Evolutionary conservation across 2,797 vertebrate species (phyloP).

Genomic region (Rachycentron canadum): DNA sequence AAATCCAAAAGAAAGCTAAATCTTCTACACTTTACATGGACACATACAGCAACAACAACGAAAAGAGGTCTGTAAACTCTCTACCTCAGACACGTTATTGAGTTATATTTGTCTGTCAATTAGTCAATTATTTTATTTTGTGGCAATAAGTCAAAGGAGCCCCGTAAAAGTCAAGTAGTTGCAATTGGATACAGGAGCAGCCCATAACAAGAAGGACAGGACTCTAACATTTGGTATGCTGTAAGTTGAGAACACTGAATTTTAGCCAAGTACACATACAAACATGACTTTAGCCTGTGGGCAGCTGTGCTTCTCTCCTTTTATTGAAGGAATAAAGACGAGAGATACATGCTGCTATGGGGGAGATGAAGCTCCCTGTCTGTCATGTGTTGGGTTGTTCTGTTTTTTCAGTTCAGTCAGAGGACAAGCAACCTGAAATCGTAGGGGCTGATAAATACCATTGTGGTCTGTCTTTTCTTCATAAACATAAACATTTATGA

Average conservation of each 20-base stretch:
- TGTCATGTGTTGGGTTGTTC: too few species aligned
- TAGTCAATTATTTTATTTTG: not conserved
- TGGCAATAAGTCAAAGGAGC: not conserved
- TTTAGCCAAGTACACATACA: slow-evolving; percentile 25
- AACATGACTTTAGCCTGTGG: slow-evolving; percentile 31
- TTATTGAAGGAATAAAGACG: not conserved
- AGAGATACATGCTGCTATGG: not conserved
- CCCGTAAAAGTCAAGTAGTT: not conserved
- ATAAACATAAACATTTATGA: not conserved
- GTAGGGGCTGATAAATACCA: not conserved
- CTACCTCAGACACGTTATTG: not conserved
- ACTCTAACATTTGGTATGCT: slow-evolving; percentile 25
- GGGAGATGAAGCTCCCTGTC: too few species aligned
- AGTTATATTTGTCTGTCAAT: not conserved
- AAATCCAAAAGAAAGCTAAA: not conserved
- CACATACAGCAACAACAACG: too few species aligned
- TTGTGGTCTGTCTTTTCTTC: not conserved
- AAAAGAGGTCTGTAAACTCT: too few species aligned
- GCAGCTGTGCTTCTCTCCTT: slow-evolving; percentile 12
- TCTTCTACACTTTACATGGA: too few species aligned
- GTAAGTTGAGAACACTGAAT: not conserved
- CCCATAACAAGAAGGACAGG: not conserved
- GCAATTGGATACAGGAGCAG: not conserved
- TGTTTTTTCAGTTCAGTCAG: not conserved
- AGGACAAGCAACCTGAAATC: not conserved